phyloP scores from a whole-genome alignment of 2,888 invertebrate genomes.

The Euzophera pinguis region DNA sequence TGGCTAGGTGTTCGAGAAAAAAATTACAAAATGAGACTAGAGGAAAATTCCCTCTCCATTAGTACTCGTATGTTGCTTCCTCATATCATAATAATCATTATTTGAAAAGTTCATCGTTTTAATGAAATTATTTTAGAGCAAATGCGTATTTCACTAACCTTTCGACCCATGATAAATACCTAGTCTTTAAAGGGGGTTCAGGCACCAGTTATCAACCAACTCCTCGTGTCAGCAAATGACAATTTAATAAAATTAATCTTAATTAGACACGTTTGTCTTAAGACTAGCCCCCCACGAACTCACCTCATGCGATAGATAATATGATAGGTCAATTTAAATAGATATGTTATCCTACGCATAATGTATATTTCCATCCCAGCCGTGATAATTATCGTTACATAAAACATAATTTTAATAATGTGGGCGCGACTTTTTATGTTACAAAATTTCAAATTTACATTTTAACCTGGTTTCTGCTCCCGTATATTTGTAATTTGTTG shows the following conservation, averaged over 20 bases:
- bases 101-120: too few species aligned
- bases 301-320: constrained; percentile 64
- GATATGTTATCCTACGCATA: constrained; percentile 36
- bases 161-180: background rate
- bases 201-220: constrained; percentile 14
- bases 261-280: constrained; percentile 23
- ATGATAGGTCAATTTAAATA: constrained; percentile 45
- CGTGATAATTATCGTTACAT: constrained; percentile 20
- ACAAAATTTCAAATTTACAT: background rate
- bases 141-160: background rate
- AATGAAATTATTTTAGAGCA: background rate
- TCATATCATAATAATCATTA: too few species aligned
- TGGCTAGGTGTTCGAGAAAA: too few species aligned
- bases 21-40: too few species aligned
- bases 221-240: constrained; percentile 3
- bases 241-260: constrained; percentile 14
- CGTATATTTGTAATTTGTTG: too few species aligned
- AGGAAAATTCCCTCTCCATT: too few species aligned
- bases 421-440: background rate
- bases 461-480: background rate
- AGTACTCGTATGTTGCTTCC: too few species aligned
- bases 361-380: constrained; percentile 44
- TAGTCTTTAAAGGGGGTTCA: background rate
- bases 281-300: constrained; percentile 65
- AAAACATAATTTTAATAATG: background rate